Conservation (phyloP, 2,113 vertebrate species). For the Mormyrus lacerda region DNA sequence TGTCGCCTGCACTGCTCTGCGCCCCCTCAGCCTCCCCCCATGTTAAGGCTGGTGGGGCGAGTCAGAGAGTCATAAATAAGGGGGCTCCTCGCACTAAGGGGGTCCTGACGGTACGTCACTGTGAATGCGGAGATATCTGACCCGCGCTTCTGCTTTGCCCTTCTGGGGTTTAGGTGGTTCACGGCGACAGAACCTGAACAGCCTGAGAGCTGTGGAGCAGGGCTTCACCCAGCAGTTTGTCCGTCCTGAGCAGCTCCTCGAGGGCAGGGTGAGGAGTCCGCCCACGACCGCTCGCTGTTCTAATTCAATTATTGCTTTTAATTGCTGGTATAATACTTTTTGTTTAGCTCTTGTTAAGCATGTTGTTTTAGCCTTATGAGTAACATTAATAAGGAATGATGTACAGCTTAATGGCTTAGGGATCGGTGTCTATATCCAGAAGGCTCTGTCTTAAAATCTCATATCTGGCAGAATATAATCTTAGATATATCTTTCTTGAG, state of each 20-base stretch:
- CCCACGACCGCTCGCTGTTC: neutral
- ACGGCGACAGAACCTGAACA: conserved; percentile 49
- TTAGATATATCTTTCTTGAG: neutral
- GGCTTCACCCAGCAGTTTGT: conserved; percentile 65
- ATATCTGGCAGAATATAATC: neutral
- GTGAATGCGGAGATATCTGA: neutral
- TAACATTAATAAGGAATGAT: neutral
- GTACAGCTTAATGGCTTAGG: neutral
- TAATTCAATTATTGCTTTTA: neutral
- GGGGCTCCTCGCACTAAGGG: neutral
- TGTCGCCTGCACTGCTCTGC: neutral
- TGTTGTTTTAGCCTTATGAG: neutral
- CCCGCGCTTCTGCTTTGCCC: neutral
- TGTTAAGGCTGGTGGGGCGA: neutral
- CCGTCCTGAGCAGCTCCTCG: conserved; percentile 66
- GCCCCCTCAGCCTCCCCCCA: neutral
- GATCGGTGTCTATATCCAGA: neutral
- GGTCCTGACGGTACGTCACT: neutral
- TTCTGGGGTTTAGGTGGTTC: conserved; percentile 48
- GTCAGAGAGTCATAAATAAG: neutral
- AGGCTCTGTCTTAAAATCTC: neutral
- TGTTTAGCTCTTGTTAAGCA: neutral
- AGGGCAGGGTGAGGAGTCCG: conserved; percentile 61
- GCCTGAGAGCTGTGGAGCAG: conserved; percentile 56
- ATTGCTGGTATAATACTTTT: neutral